Evolutionary conservation across 2,113 vertebrate species (phyloP).

Genomic region (Capreolus pygargus): DNA sequence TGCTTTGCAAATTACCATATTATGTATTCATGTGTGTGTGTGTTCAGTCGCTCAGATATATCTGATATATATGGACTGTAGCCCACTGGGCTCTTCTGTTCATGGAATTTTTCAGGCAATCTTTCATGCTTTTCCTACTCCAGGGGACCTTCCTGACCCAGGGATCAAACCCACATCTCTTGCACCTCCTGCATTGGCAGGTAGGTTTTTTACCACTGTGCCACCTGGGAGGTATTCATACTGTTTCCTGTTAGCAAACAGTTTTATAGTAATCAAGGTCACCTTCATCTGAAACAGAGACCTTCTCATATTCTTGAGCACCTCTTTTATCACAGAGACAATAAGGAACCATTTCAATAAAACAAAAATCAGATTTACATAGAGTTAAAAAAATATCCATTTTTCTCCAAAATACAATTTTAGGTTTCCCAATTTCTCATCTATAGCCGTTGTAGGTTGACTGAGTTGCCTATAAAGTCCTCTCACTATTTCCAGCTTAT

Average conservation of each 20-base stretch:
- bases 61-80: not conserved
- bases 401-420: not conserved
- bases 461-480: not conserved
- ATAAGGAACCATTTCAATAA: not conserved
- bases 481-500: not conserved
- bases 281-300: not conserved
- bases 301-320: not conserved
- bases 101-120: not conserved
- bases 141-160: not conserved
- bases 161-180: not conserved
- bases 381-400: not conserved
- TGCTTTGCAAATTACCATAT: not conserved
- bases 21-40: not conserved
- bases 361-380: not conserved
- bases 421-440: not conserved
- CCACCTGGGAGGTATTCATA: not conserved
- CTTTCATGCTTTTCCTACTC: not conserved
- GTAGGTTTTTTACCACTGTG: not conserved
- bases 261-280: not conserved
- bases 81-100: not conserved
- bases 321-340: not conserved
- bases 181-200: not conserved
- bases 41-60: not conserved
- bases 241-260: not conserved
- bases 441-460: not conserved